Evolutionary conservation across 2,113 vertebrate species (phyloP).

Genomic region (Budorcas taxicolor): DNA sequence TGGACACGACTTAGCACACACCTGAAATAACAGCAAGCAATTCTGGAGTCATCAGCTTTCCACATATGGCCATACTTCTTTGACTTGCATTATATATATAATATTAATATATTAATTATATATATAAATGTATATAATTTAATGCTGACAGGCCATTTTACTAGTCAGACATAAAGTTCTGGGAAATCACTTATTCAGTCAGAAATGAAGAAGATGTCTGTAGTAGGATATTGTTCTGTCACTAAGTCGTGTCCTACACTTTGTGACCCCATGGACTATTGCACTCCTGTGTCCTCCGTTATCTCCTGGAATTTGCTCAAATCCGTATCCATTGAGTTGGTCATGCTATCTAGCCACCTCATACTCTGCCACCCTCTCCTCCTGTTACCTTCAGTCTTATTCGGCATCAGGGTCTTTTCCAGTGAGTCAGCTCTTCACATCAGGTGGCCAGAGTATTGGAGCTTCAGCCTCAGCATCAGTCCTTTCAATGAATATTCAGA

Average conservation of each 20-base stretch:
- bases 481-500: not conserved
- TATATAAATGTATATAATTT: not conserved
- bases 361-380: not conserved
- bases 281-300: not conserved
- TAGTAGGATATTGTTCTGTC: not conserved
- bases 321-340: not conserved
- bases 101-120: too few relatives aligned
- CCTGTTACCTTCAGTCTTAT: not conserved
- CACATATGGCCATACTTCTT: not conserved
- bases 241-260: not conserved
- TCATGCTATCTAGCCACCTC: not conserved
- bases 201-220: not conserved
- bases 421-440: not conserved
- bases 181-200: not conserved
- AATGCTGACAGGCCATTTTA: not conserved
- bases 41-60: not conserved
- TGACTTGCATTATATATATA: not conserved
- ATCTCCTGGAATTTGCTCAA: not conserved
- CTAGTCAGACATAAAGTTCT: not conserved
- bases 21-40: not conserved
- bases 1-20: rapidly evolving
- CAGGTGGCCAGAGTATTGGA: not conserved
- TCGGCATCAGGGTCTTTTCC: not conserved
- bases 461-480: not conserved
- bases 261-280: not conserved